These are phyloP conservation scores for Diplosoma virens DNA, from an alignment of 23 tunicate genomes.

Conservation along the genomic window DNA sequence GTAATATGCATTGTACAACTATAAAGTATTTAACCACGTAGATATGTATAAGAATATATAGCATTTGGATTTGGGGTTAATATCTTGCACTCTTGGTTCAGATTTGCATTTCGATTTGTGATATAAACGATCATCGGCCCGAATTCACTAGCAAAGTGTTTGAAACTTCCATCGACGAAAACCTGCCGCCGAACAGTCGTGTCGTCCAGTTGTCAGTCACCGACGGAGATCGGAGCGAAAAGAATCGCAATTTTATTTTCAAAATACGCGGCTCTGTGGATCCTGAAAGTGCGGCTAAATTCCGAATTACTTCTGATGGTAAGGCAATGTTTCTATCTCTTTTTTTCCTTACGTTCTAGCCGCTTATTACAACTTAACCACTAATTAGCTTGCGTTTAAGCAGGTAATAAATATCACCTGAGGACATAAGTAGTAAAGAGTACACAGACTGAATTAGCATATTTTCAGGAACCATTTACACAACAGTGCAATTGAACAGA, in stretches of 20 bases:
- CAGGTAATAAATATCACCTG: no score
- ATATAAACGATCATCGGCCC: constrained; percentile 67
- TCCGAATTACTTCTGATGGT: constrained; percentile 40
- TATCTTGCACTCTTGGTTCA: no score
- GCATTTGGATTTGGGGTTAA: no score
- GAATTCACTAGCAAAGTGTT: constrained; percentile 23
- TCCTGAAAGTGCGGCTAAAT: constrained; percentile 25
- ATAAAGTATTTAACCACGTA: no score
- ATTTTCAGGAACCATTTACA: constrained; percentile 40
- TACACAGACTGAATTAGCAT: not conserved
- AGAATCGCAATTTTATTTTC: constrained; percentile 36
- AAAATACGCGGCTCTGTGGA: constrained; percentile 36
- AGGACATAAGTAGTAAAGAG: not conserved
- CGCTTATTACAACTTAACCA: no score
- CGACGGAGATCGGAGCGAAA: constrained; percentile 29
- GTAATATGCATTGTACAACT: no score
- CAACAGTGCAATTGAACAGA: constrained; percentile 27
- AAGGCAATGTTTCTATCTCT: no score
- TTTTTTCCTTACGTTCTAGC: no score
- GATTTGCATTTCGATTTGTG: constrained; percentile 39
- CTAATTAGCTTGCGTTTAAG: no score
- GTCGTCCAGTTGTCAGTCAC: constrained; percentile 29
- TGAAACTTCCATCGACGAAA: constrained; percentile 32
- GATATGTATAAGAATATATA: no score
- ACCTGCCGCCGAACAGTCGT: constrained; percentile 17